Evolutionary conservation across 2,797 vertebrate species (phyloP), one percentile per base, ranked within the genome.

Genomic region (Hozukius guyotensis): DNA sequence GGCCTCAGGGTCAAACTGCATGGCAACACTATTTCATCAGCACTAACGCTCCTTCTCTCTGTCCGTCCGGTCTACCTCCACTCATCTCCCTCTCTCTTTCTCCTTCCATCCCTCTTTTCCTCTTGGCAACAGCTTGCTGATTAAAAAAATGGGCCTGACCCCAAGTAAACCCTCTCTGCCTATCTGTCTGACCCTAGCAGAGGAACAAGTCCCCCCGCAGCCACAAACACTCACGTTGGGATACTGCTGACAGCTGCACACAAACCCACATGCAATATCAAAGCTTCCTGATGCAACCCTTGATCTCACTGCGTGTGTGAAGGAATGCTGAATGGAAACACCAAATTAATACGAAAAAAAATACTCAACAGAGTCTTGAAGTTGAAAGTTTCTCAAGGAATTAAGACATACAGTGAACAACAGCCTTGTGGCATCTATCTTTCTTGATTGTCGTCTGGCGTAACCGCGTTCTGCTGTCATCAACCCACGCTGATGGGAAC

Each of bases 141-240:
- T 94, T 92, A 89, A 91, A 94, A 90, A 92, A 93, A 87, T 71
- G 59, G 67, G 31, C 52, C 59, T 83, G 87, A 92, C 89, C 89
- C 81, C 14, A 68, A 88, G 83, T 91, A 93, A 93, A 90, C 88
- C 83, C 57, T 71, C 7, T 53, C 75, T 82, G 81, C 73, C 80
- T 83, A 80, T 89, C 88, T 80, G 75, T 80, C 89, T 91, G 87
- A 94, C 89, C 91, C 82, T 61, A 73, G 77, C 56, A 42, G 42
- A 32, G 75, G 84, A 81, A 88, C 73, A 64, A 57, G 65, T 84
- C 67, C 53, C 76, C 83, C 72, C 13, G 9, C 79, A 89, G 78
- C 62, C 79, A 81, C 53, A 53, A 77, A 77, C 82, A 77, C 65
- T 80, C 72, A 75, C 69, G 46, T 46, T 12, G 62, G 83, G 72